Evolutionary conservation across 2,888 invertebrate species (phyloP).

Genomic region (Linyphia triangularis): DNA sequence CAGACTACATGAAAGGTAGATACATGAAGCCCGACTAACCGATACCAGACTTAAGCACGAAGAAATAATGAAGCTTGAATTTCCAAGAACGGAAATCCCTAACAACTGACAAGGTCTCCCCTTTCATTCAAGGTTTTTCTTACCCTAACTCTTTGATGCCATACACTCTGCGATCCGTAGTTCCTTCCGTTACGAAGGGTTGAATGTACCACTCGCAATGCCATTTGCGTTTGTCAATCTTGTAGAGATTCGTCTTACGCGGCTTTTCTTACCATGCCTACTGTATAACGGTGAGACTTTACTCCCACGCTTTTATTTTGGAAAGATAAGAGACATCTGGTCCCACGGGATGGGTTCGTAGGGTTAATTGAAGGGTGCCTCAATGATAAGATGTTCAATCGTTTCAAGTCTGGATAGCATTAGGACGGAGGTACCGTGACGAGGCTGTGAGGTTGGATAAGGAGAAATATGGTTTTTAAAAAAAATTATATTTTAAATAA

Average conservation of each 20-base stretch:
- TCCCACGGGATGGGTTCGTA: conserved; percentile 42
- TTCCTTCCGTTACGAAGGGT: conserved; percentile 71
- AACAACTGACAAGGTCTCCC: conserved; percentile 61
- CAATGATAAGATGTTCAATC: not conserved
- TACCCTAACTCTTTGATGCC: conserved; percentile 68
- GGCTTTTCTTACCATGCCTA: conserved; percentile 15
- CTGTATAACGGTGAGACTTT: conserved; percentile 27
- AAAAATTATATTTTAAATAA: no score
- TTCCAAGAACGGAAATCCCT: conserved; percentile 68
- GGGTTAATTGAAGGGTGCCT: conserved; percentile 22
- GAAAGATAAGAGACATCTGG: conserved; percentile 37
- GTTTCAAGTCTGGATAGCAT: not conserved
- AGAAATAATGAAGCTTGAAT: conserved; percentile 68
- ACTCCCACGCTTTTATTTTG: conserved; percentile 44
- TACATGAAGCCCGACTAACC: conserved; percentile 37
- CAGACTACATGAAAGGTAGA: conserved; percentile 41
- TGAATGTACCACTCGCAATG: conserved; percentile 69
- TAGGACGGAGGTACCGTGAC: no score
- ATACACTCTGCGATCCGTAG: conserved; percentile 63
- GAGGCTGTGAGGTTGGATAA: no score
- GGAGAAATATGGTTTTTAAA: no score
- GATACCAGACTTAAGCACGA: conserved; percentile 14
- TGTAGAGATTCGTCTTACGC: no score
- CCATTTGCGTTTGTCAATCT: conserved; percentile 73
- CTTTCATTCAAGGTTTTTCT: conserved; percentile 49